Conservation (phyloP, 2,888 invertebrate species). For the Onthophagus sagittarius region DNA sequence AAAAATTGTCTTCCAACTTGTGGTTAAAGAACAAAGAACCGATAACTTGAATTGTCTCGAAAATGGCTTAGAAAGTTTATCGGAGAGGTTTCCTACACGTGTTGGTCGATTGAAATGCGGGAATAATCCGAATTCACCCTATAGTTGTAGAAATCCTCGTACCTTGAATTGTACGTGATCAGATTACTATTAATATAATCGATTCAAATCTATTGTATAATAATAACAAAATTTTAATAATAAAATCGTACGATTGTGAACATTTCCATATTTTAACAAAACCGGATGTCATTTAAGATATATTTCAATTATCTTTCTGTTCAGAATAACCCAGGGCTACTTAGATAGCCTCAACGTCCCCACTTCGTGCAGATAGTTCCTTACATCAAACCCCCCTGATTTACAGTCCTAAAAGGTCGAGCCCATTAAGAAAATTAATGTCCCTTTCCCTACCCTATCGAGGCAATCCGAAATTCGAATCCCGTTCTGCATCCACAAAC, state of each 20-base stretch:
- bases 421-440: conserved; percentile 11
- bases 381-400: conserved; percentile 1
- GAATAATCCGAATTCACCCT: not conserved
- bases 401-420: conserved; percentile 5
- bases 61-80: not conserved
- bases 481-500: not conserved
- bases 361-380: not conserved
- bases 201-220: not conserved
- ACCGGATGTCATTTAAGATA: not conserved
- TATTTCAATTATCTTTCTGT: not conserved
- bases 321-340: not conserved
- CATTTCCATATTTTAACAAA: not conserved
- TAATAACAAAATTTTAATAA: not conserved
- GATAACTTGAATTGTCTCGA: not conserved
- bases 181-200: not conserved
- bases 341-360: not conserved
- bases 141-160: not conserved
- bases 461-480: not conserved
- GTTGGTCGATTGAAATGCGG: not conserved
- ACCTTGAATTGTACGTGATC: not conserved
- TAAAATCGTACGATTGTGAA: not conserved
- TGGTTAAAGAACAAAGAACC: not conserved
- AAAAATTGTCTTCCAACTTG: not conserved
- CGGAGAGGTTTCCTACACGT: not conserved
- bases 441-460: not conserved